Evolutionary conservation across 2,888 invertebrate species (phyloP), one percentile per base, ranked within the genome.

Genomic region (Acronicta alni): DNA sequence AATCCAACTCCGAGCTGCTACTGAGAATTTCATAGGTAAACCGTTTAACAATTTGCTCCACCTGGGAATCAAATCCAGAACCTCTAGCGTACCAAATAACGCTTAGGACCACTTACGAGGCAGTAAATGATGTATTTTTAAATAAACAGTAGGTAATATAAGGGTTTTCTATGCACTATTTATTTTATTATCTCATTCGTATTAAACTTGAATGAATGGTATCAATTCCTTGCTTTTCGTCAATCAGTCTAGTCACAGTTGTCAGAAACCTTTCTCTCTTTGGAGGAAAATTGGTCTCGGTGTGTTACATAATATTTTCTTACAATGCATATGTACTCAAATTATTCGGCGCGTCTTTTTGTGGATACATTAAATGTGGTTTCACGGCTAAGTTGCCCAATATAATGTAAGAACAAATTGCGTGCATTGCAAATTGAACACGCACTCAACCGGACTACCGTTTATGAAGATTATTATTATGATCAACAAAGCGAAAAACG

Each of bases 201-300:
- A 17, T 44, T 35, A 46, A 64, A 46, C 30, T 44, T 53, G 38
- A 7, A 2, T 43, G 20, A 37, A 64, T 54, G 14, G 35, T 45
- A 52, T 72, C 55, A 45, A 59, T 59, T 66, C 20, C 44, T 39
- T 47, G 42, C n/a, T n/a, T n/a, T 38, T 38, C 41, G 51, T 55
- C 54, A 59, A 52, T 57, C 48, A 45, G 26, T 15, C 26, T 66
- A 54, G 49, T 58, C 47, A 41, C 43, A 35, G n/a, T n/a, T n/a
- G n/a, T n/a, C n/a, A n/a, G n/a, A n/a, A 16, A 42, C 6, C 14
- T 64, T 47, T 56, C 17, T 53, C n/a, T 23, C 2, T 32, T 59
- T 17, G n/a, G 39, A 63, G 17, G 32, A 44, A 67, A 67, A 71
- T 41, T 54, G 30, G 18, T 23, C 35, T 47, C 26, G 41, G 37